Evolutionary conservation across 2,113 vertebrate species (phyloP), one percentile per base, ranked within the genome.

Genomic region (Callopanchax toddi): DNA sequence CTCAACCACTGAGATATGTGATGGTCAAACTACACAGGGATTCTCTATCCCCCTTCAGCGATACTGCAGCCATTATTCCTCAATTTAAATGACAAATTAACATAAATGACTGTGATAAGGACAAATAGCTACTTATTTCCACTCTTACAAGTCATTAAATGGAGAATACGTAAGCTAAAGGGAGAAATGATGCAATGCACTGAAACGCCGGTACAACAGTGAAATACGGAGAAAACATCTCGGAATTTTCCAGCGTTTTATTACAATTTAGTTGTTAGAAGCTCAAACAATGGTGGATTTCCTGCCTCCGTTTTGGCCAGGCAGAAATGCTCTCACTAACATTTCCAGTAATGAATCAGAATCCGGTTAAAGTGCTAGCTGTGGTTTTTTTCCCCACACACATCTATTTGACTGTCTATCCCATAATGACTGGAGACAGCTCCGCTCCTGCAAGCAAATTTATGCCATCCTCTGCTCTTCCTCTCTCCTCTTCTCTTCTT

Each of bases 331-430:
- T 76, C 60, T 78, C 81, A 11, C 60, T 84, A 84, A 76, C 68
- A 81, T 79, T 88, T 87, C 78, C 82, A 80, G 82, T 54, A 86
- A 84, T 70, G 43, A 83, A 79, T 74, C 67, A 39, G 11, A 65
- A 79, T 85, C 76, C 45, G 1, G 52, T 83, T 70, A 79, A 74
- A 85, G 76, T 71, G 79, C 73, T 53, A 21, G 59, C 71, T 85
- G 75, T 82, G 86, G 78, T 67, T 79, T 82, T 55, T 66, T 15
- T 5, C 42, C 44, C 57, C 72, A 67, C 67, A 75, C 59, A 52
- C 52, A 77, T 78, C 40, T 57, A 67, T 64, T 59, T 1, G 62
- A 74, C 71, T 82, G 62, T 71, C 74, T 73, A 60, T 22, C 37
- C 16, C 49, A 43, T 86, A 70, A 83, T 75, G 63, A 65, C 45